Base-by-base conservation (phyloP, 2,888 invertebrate genomes). In the Drosophila aldrichi region DNA sequence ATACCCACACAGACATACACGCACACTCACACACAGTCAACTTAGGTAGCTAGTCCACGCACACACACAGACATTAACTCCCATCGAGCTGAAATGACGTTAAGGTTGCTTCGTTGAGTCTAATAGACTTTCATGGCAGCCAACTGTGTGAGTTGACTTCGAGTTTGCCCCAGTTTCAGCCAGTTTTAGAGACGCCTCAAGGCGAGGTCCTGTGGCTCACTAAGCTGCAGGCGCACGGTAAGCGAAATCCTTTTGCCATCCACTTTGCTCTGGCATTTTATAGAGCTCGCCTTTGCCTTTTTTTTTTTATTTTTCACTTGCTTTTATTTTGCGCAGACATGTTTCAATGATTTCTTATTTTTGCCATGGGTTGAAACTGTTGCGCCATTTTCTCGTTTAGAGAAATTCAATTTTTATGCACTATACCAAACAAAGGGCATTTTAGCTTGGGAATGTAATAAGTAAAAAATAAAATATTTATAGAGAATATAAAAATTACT, bases 311-410 rank as follows among this genome's bases (percentile, higher is more conserved):
- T n/a, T n/a, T n/a, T n/a, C n/a, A 56, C 71, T 70, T 64, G 29
- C 29, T 68, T 62, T 55, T 52, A 46, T 66, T 77, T 74, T 64
- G 57, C 59, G 56, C 67, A 69, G 88, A 84, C 85, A 84, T 89
- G 88, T 90, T 90, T 79, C 88, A 88, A 90, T 88, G 88, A 90
- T 88, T 88, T 88, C 88, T 89, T 79, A 86, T 81, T 83, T 88
- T 81, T 78, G 89, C 79, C 64, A 67, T 72, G 64, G 67, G 72
- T 65, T 75, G 69, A 84, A 88, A 82, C 86, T 86, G 90, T 86
- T 86, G 86, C 84, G 74, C 89, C 77, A 74, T 88, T 89, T 88
- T 72, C 70, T 72, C 79, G 79, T 77, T 79, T 77, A 68, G 65
- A 81, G 64, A 74, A 86, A 82, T 77, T 82, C 77, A 71, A 74